Base-by-base conservation (phyloP, 2,113 vertebrate genomes). In the Pampusana beccarii region DNA sequence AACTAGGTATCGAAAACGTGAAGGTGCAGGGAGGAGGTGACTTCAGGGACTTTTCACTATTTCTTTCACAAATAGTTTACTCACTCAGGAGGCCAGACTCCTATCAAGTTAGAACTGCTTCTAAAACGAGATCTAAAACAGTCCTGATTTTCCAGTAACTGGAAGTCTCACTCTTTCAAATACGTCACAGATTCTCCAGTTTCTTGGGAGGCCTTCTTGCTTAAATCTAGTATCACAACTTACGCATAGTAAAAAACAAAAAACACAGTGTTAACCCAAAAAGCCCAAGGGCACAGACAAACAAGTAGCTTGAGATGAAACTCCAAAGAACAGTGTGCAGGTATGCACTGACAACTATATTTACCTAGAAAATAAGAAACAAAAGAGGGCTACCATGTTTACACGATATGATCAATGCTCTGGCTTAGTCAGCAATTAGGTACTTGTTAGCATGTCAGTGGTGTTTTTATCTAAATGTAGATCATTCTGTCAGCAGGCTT, bases 1-100 rank as follows among this genome's bases (percentile, higher is more conserved):
- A 94, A 65, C 25, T 40, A 75, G 28, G 54, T 58, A 69, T 12
- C 0, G 1, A 77, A 88, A 89, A 65, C 0, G 4, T 26, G 34
- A 93, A 86, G 80, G 70, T 89, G 80, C 44, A 87, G 58, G 65
- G 44, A 90, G 20, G 34, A 66, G 79, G 31, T 15, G 9, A 31
- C 1, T 0, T 33, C 61, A 67, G 65, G 40, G 60, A 62, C 65
- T 80, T 53, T 28, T 83, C 57, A 65, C 20, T 51, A 44, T 74
- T 80, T 81, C 42, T 29, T 61, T 73, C 72, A 69, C 17, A 74
- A 70, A 54, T 40, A 79, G 50, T 44, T 85, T 80, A 34, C 19
- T 71, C 24, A 13, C 58, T 17, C 44, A 24, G 42, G 38, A 88
- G 34, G 33, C 33, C 51, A 42, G 12, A 58, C 24, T 75, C 5